These are phyloP conservation scores for Ceyx melanurus DNA, from an alignment of 2,113 vertebrate species.

Conservation along the genomic window DNA sequence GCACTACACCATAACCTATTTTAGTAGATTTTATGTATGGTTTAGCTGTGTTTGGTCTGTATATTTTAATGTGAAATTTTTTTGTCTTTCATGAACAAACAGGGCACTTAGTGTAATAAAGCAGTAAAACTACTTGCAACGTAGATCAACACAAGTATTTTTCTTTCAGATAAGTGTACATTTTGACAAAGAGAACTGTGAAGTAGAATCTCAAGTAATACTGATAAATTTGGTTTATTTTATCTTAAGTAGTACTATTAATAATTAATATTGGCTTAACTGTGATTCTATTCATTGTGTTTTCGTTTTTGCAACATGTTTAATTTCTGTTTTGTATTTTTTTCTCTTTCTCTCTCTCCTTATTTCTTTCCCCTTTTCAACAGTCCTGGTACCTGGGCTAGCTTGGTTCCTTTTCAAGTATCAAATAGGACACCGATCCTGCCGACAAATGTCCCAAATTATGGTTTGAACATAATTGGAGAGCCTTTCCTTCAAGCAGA, in stretches of 20 bases:
- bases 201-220: neutral
- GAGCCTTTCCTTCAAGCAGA: conserved; percentile 99
- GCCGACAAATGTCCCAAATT: conserved; percentile 99
- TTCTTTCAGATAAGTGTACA: neutral
- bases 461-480: conserved; percentile 99
- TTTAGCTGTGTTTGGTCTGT: neutral
- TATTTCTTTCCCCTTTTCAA: neutral
- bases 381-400: conserved; percentile 99
- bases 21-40: neutral
- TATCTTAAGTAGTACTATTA: neutral
- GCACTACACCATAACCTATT: neutral
- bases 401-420: conserved; percentile 99
- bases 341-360: neutral
- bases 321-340: conserved; percentile 51
- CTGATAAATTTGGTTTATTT: neutral
- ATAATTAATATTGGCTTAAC: neutral
- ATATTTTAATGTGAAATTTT: neutral
- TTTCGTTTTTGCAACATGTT: neutral
- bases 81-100: neutral
- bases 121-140: neutral
- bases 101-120: neutral
- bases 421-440: conserved; percentile 98
- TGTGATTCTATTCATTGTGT: neutral
- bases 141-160: neutral
- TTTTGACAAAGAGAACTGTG: neutral